A percentile compares a stretch with the other conserved stretches of the same genome.
phyloP scores from a whole-genome alignment of 2,797 vertebrate genomes.

The Myioborus miniatus region DNA sequence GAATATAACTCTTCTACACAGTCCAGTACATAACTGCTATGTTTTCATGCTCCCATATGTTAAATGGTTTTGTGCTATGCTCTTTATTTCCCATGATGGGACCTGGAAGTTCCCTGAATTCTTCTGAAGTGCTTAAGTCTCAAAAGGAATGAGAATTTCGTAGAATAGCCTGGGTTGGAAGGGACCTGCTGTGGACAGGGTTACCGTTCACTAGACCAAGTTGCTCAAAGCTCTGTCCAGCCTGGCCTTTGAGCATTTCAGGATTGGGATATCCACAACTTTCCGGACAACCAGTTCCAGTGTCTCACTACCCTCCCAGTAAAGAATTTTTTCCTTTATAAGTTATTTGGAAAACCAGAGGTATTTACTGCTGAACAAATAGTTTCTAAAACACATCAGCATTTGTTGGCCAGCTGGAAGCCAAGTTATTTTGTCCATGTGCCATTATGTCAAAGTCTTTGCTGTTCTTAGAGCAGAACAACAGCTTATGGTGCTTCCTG shows the following conservation, averaged over 20 bases:
- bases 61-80: neutral
- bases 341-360: neutral
- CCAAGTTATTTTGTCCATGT: neutral
- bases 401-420: neutral
- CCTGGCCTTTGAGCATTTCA: neutral
- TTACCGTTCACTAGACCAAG: neutral
- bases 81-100: neutral
- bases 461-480: neutral
- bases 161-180: neutral
- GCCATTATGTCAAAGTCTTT: neutral
- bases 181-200: neutral
- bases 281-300: neutral
- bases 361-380: neutral
- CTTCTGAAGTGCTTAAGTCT: neutral
- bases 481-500: neutral
- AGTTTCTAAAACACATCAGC: neutral
- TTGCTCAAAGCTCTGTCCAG: neutral
- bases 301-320: neutral
- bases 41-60: neutral
- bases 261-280: accelerated
- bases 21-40: neutral
- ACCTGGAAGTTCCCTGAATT: neutral
- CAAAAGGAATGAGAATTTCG: neutral
- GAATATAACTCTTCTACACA: neutral
- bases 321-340: neutral